These are phyloP conservation scores for Leuctra nigra DNA, from an alignment of 2,888 invertebrate genomes.

Conservation along the genomic window DNA sequence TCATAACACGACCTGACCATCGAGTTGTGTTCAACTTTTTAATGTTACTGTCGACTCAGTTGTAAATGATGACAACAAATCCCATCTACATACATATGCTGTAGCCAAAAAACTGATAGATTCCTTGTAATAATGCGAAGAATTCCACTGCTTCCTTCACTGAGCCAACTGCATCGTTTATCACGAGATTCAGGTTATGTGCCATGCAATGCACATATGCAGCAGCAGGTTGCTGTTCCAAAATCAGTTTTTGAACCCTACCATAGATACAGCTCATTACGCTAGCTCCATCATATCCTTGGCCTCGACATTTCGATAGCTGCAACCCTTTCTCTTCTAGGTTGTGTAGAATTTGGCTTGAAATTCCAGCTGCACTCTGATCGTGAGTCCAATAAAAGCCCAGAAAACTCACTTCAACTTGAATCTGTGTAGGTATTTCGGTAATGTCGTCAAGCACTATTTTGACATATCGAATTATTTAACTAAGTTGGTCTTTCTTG, in stretches of 20 bases:
- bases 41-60: not conserved
- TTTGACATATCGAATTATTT: not conserved
- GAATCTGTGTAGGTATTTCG: not conserved
- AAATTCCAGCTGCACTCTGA: not conserved
- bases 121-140: constrained; percentile 15
- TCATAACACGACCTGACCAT: not conserved
- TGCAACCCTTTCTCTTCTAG: not conserved
- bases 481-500: constrained; percentile 12
- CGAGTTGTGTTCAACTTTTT: not conserved
- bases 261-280: constrained; percentile 33
- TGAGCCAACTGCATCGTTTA: constrained; percentile 18
- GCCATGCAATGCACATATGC: constrained; percentile 22
- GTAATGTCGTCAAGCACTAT: not conserved
- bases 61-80: constrained; percentile 19
- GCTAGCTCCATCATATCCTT: constrained; percentile 35
- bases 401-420: constrained; percentile 1
- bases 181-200: constrained; percentile 22
- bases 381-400: constrained; percentile 3
- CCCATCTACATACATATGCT: constrained; percentile 21
- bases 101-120: constrained; percentile 22
- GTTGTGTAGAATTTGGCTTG: not conserved
- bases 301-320: constrained; percentile 19
- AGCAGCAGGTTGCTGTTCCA: constrained; percentile 30
- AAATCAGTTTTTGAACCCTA: constrained; percentile 32
- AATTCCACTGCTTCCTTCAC: constrained; percentile 7